phyloP scores from a whole-genome alignment of 1,140 invertebrate genomes.

The Eubasilissa regina region DNA sequence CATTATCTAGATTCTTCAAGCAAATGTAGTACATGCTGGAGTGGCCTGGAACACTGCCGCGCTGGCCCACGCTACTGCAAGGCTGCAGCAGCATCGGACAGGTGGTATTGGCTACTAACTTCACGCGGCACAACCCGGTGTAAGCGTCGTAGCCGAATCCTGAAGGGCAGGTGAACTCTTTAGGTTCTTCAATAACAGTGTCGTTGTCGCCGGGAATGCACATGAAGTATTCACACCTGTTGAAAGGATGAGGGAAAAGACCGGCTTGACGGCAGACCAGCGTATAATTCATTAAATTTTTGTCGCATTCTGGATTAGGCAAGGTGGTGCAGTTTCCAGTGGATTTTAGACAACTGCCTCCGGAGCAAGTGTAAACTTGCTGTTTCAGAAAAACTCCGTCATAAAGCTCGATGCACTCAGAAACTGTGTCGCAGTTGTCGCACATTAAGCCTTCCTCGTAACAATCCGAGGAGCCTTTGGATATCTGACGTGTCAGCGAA shows the following conservation, averaged over 20 bases:
- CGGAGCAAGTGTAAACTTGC: not conserved
- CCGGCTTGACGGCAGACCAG: slow-evolving; percentile 56
- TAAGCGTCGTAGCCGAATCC: slow-evolving; percentile 47
- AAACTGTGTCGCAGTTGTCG: slow-evolving; percentile 23
- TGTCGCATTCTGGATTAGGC: slow-evolving; percentile 28
- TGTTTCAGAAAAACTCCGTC: too few relatives aligned
- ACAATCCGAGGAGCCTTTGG: slow-evolving; percentile 6
- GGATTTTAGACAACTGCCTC: not conserved
- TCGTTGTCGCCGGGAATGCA: slow-evolving; percentile 61
- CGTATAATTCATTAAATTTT: not conserved
- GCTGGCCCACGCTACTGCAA: slow-evolving; percentile 61
- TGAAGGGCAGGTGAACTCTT: not conserved
- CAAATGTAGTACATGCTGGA: slow-evolving; percentile 67
- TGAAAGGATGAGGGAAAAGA: slow-evolving; percentile 66
- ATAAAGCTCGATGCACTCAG: slow-evolving; percentile 17
- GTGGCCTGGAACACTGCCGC: slow-evolving; percentile 63
- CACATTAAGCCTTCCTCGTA: slow-evolving; percentile 43
- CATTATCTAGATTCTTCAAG: slow-evolving; percentile 45
- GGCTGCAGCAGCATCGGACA: slow-evolving; percentile 10
- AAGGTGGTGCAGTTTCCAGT: slow-evolving; percentile 34
- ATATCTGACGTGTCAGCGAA: not conserved
- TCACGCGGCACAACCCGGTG: slow-evolving; percentile 6
- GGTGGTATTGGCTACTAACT: not conserved
- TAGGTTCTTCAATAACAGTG: not conserved
- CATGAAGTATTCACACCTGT: slow-evolving; percentile 66